Base-by-base conservation (phyloP, 2,113 vertebrate species). In the Grantiella picta region DNA sequence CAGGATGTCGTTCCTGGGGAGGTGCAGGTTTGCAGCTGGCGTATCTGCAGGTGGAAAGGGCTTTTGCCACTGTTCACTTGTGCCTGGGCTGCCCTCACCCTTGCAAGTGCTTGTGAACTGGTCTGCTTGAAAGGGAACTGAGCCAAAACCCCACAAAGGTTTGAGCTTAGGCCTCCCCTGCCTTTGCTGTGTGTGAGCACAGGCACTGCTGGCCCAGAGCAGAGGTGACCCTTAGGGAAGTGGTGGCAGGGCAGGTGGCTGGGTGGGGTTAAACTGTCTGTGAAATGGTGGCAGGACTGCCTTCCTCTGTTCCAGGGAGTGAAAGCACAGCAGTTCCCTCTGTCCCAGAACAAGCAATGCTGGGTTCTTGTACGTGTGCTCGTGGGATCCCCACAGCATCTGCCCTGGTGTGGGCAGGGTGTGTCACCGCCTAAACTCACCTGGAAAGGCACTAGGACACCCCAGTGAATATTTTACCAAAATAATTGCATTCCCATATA, bases 171-270 rank as follows among this genome's bases (percentile, higher is more conserved):
- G 42, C n/a, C 40, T 54, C 19, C 16, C 36, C 54, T 66, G 60
- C 11, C 31, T 25, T 23, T 7, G 33, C 49, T 33, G 12, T 7
- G 18, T 52, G 81, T 0, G 2, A 36, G 50, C 18, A 15, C 33
- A 69, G 82, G 23, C 16, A 0, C n/a, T 25, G 72, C 82, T 72
- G 86, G 53, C 73, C 78, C 35, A 6, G 11, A 33, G 69, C 69
- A 56, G 85, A 33, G 82, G 50, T 57, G 70, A 13, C 66, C 87
- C 71, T 65, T 3, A 7, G 82, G 59, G 72, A 82, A 64, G 79
- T 22, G 36, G 54, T 28, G 75, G 33, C 27, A 24, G 28, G 38
- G 45, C 81, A 69, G 82, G 59, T 79, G 64, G 44, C 78, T 82
- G 36, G 9, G 14, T 42, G 86, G 84, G 77, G 70, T 81, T 77